phyloP scores from a whole-genome alignment of 2,797 vertebrate species.

The Cyprinodon diabolis region DNA sequence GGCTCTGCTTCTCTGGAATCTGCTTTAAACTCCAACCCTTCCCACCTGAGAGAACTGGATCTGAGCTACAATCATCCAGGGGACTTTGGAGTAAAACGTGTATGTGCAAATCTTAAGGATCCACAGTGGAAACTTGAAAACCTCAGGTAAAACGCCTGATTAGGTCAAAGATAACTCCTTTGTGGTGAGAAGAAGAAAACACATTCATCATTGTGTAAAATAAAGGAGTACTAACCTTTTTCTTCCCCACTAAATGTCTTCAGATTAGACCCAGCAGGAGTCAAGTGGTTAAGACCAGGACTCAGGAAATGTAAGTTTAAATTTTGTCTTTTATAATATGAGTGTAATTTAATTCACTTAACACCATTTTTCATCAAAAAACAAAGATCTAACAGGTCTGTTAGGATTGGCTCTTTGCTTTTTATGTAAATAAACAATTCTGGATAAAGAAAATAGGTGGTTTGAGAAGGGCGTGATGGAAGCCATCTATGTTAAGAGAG shows the following conservation, averaged over 20 bases:
- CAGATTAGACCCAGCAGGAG: background rate
- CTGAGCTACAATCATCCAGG: slow-evolving; percentile 15
- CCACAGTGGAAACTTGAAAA: slow-evolving; percentile 5
- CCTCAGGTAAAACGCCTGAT: slow-evolving; percentile 2
- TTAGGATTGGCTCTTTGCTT: too few species aligned
- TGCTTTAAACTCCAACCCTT: slow-evolving; percentile 1
- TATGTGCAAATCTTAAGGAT: background rate
- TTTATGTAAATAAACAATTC: too few species aligned
- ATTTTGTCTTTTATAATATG: background rate
- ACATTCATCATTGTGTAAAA: background rate
- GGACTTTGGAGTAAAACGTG: background rate
- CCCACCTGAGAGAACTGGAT: slow-evolving; percentile 6
- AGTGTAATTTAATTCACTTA: background rate
- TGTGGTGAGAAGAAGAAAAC: background rate
- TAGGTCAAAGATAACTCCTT: background rate
- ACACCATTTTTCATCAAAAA: background rate
- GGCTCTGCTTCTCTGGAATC: slow-evolving; percentile 4
- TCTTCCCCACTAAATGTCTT: background rate
- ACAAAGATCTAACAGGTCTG: background rate
- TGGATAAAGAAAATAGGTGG: too few species aligned
- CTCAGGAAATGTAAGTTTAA: slow-evolving; percentile 10
- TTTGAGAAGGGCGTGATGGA: too few species aligned
- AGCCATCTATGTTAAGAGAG: too few species aligned
- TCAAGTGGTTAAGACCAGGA: slow-evolving; percentile 3
- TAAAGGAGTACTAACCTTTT: background rate